These are phyloP conservation scores for Eulithis prunata DNA, from an alignment of 2,888 invertebrate genomes.

Conservation along the genomic window DNA sequence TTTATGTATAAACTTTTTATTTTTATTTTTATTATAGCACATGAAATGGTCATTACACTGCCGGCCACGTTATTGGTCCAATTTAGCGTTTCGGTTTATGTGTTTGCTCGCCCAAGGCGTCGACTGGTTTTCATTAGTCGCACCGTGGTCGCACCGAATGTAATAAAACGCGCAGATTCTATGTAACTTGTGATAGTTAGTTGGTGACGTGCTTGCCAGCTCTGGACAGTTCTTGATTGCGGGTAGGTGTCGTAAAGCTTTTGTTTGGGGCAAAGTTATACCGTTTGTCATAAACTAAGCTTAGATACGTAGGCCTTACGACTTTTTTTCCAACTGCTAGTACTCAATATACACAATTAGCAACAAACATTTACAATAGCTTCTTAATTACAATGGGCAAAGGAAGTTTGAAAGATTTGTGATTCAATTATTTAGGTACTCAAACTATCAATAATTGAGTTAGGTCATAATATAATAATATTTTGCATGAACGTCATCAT, in stretches of 20 bases:
- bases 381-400: too few species aligned
- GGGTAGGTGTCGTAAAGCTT: conserved; percentile 32
- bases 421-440: too few species aligned
- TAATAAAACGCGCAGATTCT: conserved; percentile 58
- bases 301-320: not conserved
- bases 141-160: conserved; percentile 47
- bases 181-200: conserved; percentile 41
- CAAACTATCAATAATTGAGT: too few species aligned
- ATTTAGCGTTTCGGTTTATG: conserved; percentile 68
- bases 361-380: too few species aligned
- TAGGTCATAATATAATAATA: too few species aligned
- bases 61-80: conserved; percentile 64
- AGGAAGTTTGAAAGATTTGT: too few species aligned
- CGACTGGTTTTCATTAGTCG: conserved; percentile 68
- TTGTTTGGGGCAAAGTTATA: conserved; percentile 10
- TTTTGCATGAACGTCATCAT: too few species aligned
- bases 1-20: conserved; percentile 47
- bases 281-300: conserved; percentile 2
- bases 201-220: not conserved
- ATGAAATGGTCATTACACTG: conserved; percentile 59
- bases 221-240: conserved; percentile 21
- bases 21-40: conserved; percentile 47
- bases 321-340: too few species aligned
- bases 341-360: too few species aligned
- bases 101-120: conserved; percentile 65